Conservation (phyloP, 2,113 vertebrate genomes). For the Psophia crepitans region DNA sequence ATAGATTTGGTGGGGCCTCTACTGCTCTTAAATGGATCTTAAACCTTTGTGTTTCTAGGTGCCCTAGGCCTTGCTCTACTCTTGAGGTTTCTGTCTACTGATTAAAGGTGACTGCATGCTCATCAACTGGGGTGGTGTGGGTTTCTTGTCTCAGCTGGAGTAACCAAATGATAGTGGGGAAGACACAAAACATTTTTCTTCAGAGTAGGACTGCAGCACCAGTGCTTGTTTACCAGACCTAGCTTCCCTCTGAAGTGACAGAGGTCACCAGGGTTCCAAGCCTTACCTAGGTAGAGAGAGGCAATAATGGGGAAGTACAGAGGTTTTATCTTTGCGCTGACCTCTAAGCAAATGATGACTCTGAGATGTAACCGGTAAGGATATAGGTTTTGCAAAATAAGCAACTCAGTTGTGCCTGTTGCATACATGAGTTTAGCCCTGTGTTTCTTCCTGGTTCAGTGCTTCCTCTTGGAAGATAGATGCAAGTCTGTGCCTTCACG, state of each 20-base stretch:
- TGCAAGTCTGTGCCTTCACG: neutral
- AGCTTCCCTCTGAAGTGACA: neutral
- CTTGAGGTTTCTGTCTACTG: neutral
- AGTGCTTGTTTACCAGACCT: neutral
- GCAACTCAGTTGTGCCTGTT: neutral
- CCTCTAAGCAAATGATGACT: neutral
- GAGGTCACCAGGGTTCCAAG: neutral
- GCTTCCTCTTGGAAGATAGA: neutral
- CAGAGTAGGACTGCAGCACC: neutral
- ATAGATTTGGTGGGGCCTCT: neutral
- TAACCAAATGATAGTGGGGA: neutral
- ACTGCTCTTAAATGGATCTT: neutral
- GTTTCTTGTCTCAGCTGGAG: neutral
- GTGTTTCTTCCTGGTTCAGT: neutral
- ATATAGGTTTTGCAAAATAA: neutral
- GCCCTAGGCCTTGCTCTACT: neutral
- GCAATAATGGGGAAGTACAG: neutral
- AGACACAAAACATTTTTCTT: neutral
- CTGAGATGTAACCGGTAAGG: neutral
- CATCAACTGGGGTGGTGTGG: neutral
- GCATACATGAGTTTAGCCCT: neutral
- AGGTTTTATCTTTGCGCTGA: neutral
- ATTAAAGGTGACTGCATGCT: neutral
- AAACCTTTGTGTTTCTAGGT: neutral
- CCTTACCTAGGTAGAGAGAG: neutral